Percentiles rank a stretch among this genome's conserved stretches.
phyloP scores from a whole-genome alignment of 2,888 invertebrate genomes.

The Yponomeuta evonymella region DNA sequence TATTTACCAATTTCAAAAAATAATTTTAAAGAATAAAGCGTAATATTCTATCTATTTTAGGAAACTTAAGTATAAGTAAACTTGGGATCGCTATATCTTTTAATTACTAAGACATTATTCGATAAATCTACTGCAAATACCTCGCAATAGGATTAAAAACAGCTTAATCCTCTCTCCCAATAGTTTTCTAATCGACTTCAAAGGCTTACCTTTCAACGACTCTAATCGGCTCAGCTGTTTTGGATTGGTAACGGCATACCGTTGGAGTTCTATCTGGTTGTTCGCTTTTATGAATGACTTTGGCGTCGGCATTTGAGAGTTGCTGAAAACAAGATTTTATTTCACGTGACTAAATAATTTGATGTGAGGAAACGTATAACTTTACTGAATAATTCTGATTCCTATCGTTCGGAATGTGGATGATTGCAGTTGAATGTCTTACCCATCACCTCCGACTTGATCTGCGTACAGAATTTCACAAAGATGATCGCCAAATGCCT shows the following conservation, averaged over 20 bases:
- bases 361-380: not conserved
- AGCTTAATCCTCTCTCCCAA: not conserved
- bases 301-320: slow-evolving; percentile 84
- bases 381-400: not conserved
- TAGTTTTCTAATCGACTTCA: slow-evolving; percentile 7
- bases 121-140: slow-evolving; percentile 57
- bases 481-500: slow-evolving; percentile 67
- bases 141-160: slow-evolving; percentile 67
- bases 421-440: slow-evolving; percentile 25
- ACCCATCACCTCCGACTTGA: slow-evolving; percentile 64
- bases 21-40: no score
- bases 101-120: not conserved
- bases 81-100: not conserved
- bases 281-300: slow-evolving; percentile 94
- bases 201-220: slow-evolving; percentile 64
- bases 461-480: slow-evolving; percentile 64
- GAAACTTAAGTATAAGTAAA: not conserved
- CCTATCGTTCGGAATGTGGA: no score
- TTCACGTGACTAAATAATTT: not conserved
- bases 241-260: slow-evolving; percentile 69
- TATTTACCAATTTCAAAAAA: no score
- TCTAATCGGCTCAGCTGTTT: slow-evolving; percentile 78
- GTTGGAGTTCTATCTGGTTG: slow-evolving; percentile 86
- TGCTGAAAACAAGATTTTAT: slow-evolving; percentile 40
- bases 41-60: no score